Conservation (phyloP, 2,113 vertebrate species). For the Lepisosteus osseus region DNA sequence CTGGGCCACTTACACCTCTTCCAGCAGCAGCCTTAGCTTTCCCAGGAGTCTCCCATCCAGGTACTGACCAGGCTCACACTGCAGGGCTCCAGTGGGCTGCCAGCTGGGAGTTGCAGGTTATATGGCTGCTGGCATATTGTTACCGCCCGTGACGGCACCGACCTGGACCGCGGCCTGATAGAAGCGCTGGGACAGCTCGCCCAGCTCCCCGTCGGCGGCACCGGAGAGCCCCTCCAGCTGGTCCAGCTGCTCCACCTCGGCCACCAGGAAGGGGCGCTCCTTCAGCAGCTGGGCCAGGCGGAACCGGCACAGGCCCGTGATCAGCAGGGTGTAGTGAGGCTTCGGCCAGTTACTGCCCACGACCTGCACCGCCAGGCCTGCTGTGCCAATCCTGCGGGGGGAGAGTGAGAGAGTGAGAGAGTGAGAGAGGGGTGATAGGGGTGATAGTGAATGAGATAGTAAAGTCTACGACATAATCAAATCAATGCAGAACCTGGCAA, state of each 20-base stretch:
- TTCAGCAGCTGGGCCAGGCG: slow-evolving; percentile 77
- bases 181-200: slow-evolving; percentile 83
- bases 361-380: slow-evolving; percentile 88
- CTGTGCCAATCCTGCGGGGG: slow-evolving; percentile 80
- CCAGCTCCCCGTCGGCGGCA: slow-evolving; percentile 68
- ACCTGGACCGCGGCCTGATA: slow-evolving; percentile 91
- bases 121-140: no score
- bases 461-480: no score
- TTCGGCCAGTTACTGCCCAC: slow-evolving; percentile 98
- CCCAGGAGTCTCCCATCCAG: no score
- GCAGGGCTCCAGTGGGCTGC: no score
- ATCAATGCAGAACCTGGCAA: no score
- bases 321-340: slow-evolving; percentile 89
- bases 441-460: neutral
- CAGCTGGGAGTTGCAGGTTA: no score
- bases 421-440: neutral
- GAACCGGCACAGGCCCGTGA: slow-evolving; percentile 91
- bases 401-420: neutral
- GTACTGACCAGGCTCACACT: no score
- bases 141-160: slow-evolving; percentile 6
- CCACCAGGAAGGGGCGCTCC: slow-evolving; percentile 83
- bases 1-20: no score
- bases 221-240: slow-evolving; percentile 80
- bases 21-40: no score
- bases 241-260: slow-evolving; percentile 89